These are phyloP conservation scores for Erythrolamprus reginae DNA, from an alignment of 2,113 vertebrate species.

Conservation along the genomic window DNA sequence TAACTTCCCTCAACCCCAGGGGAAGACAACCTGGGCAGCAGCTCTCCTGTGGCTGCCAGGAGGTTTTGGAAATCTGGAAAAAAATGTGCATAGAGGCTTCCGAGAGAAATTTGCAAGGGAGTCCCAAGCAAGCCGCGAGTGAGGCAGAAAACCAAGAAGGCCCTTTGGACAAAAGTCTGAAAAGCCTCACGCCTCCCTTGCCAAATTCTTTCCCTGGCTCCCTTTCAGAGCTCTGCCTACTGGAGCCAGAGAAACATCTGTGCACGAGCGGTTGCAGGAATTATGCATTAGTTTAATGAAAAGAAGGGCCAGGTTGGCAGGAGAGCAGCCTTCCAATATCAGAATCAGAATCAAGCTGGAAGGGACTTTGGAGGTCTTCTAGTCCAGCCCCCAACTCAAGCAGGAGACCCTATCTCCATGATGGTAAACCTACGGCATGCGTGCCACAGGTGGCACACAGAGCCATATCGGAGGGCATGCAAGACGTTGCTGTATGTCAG, in stretches of 20 bases:
- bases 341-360: too few relatives aligned
- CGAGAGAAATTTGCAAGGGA: not conserved
- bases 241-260: not conserved
- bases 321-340: not conserved
- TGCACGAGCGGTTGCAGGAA: not conserved
- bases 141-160: not conserved
- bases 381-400: too few relatives aligned
- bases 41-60: not conserved
- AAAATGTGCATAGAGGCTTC: not conserved
- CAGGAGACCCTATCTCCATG: too few relatives aligned
- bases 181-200: not conserved
- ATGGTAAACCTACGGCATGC: too few relatives aligned
- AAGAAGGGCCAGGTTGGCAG: too few relatives aligned
- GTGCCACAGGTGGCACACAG: too few relatives aligned
- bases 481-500: too few relatives aligned
- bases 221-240: not conserved
- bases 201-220: not conserved
- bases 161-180: not conserved
- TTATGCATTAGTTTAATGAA: not conserved
- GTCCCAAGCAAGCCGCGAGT: not conserved
- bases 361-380: too few relatives aligned
- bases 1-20: not conserved
- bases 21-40: not conserved
- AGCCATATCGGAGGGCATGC: too few relatives aligned
- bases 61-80: not conserved